phyloP scores from a whole-genome alignment of 2,113 vertebrate species.

The Furnarius figulus region DNA sequence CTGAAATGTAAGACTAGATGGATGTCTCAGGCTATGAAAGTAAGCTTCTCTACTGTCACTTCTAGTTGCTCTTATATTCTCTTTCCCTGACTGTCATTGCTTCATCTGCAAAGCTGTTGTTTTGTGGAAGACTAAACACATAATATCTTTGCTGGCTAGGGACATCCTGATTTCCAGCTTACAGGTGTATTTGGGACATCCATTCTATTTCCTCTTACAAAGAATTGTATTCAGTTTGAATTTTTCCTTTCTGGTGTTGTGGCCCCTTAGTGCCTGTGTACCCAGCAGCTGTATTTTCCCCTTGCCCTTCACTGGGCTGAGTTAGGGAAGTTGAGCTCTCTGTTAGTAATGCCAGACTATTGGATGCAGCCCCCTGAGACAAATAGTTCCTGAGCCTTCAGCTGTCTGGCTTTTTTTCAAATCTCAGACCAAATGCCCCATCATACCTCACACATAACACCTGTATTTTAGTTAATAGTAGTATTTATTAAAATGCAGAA shows the following conservation, averaged over 20 bases:
- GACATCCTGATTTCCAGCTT: not conserved
- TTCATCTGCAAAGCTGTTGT: not conserved
- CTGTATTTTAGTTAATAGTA: not conserved
- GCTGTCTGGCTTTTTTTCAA: not conserved
- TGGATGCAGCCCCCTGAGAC: not conserved
- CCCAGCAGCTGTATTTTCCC: not conserved
- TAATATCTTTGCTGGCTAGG: not conserved
- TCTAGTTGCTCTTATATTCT: not conserved
- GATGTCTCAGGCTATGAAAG: not conserved
- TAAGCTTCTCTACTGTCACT: not conserved
- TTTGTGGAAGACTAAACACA: not conserved
- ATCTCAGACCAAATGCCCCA: not conserved
- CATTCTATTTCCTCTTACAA: not conserved
- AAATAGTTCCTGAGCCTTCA: not conserved
- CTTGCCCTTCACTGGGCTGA: not conserved
- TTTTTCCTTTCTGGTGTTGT: not conserved
- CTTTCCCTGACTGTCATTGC: not conserved
- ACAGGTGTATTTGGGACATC: not conserved
- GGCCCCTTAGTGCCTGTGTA: not conserved
- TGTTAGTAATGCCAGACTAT: fast-evolving
- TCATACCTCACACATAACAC: not conserved
- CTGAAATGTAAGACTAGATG: not conserved
- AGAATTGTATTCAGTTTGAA: not conserved
- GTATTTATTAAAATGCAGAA: not conserved
- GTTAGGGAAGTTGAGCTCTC: not conserved